Percentiles rank a stretch among this genome's conserved stretches.
Evolutionary conservation across 1,140 invertebrate genomes (phyloP).

Genomic region (Zaprionus taronus): DNA sequence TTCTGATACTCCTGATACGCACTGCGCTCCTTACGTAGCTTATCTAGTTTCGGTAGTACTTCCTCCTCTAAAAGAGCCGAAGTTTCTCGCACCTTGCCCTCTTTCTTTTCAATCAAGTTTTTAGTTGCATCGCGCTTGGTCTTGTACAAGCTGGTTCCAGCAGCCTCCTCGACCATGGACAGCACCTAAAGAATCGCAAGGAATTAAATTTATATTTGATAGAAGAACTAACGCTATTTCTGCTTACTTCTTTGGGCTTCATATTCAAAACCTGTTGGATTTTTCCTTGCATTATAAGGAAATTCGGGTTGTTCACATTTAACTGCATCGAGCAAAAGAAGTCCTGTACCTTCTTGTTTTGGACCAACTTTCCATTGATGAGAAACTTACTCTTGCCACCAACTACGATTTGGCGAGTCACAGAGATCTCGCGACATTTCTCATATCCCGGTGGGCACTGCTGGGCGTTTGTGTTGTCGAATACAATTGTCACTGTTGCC

Average conservation of each 20-base stretch:
- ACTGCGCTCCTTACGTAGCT: slow-evolving; percentile 93
- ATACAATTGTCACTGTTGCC: slow-evolving; percentile 97
- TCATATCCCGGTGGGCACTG: slow-evolving; percentile 97
- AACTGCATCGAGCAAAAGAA: slow-evolving; percentile 98
- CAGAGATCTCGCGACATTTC: slow-evolving; percentile 95
- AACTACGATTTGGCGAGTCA: slow-evolving; percentile 94
- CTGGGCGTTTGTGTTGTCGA: slow-evolving; percentile 95
- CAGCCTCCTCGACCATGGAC: slow-evolving; percentile 99
- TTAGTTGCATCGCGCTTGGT: slow-evolving; percentile 95
- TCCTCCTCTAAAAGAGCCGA: slow-evolving; percentile 93
- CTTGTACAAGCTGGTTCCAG: slow-evolving; percentile 99
- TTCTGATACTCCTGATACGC: slow-evolving; percentile 96
- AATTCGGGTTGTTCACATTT: slow-evolving; percentile 99
- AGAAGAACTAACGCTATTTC: neutral
- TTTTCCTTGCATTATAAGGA: slow-evolving; percentile 99
- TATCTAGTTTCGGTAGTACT: slow-evolving; percentile 94
- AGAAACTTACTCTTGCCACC: slow-evolving; percentile 96
- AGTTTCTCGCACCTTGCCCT: slow-evolving; percentile 95
- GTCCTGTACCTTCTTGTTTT: slow-evolving; percentile 95
- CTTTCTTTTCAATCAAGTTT: slow-evolving; percentile 97
- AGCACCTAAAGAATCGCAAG: slow-evolving; percentile 88
- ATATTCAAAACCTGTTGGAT: slow-evolving; percentile 99
- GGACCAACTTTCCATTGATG: slow-evolving; percentile 96
- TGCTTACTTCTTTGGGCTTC: slow-evolving; percentile 96
- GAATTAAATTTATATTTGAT: neutral